Percentiles rank a stretch among this genome's conserved stretches.
phyloP scores from a whole-genome alignment of 1,140 invertebrate species.

The Agraylea sexmaculata region DNA sequence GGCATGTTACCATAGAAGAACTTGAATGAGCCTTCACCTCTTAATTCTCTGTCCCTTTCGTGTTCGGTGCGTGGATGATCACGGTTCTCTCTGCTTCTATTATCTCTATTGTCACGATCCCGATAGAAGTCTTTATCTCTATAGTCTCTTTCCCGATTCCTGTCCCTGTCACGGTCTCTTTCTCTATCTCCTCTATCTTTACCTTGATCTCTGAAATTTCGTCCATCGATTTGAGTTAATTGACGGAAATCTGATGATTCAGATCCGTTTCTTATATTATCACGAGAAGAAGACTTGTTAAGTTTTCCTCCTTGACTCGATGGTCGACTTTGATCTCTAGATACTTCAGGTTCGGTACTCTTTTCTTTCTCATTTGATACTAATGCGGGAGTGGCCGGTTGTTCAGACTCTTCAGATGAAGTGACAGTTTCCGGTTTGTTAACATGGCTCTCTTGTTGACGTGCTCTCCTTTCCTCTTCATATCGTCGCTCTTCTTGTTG shows the following conservation, averaged over 20 bases:
- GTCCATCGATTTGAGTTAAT: slow-evolving; percentile 31
- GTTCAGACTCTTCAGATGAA: not conserved
- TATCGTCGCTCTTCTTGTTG: slow-evolving; percentile 72
- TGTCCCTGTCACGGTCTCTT: too few species aligned
- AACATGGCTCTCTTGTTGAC: slow-evolving; percentile 26
- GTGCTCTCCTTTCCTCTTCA: slow-evolving; percentile 42
- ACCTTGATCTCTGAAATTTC: slow-evolving; percentile 31
- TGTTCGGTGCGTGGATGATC: slow-evolving; percentile 23
- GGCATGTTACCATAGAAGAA: slow-evolving; percentile 71
- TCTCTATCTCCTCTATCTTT: slow-evolving; percentile 24
- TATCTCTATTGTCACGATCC: too few species aligned
- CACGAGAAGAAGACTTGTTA: slow-evolving; percentile 16
- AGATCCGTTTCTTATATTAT: slow-evolving; percentile 20
- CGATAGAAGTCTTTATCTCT: too few species aligned
- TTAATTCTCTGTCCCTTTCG: slow-evolving; percentile 25
- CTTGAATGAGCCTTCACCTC: slow-evolving; percentile 44
- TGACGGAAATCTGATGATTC: slow-evolving; percentile 27
- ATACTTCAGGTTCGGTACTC: slow-evolving; percentile 7
- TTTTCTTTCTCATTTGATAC: slow-evolving; percentile 10
- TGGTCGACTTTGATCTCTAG: slow-evolving; percentile 11
- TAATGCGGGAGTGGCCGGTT: slow-evolving; percentile 7
- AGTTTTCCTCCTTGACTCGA: slow-evolving; percentile 9
- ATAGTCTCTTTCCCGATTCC: too few species aligned
- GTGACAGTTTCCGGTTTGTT: slow-evolving; percentile 14
- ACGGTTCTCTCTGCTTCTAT: slow-evolving; percentile 12